These are phyloP conservation scores for Drosophila truncata DNA, from an alignment of 1,140 invertebrate species.

Conservation along the genomic window DNA sequence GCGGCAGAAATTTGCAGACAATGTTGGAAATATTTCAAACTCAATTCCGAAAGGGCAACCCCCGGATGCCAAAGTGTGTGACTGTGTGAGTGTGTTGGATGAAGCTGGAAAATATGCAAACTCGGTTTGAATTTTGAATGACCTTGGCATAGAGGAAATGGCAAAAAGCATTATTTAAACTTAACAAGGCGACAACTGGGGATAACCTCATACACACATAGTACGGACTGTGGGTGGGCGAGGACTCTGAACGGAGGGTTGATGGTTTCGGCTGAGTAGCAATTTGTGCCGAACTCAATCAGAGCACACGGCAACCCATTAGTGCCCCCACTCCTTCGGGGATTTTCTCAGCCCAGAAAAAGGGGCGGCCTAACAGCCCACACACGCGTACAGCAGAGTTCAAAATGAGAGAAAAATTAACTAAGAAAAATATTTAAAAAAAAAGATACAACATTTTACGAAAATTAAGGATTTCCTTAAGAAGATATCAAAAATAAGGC, in stretches of 20 bases:
- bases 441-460: no score
- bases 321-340: conserved; percentile 61
- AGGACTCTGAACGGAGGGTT: conserved; percentile 24
- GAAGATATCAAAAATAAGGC: no score
- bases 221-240: conserved; percentile 17
- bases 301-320: conserved; percentile 75
- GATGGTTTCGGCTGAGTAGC: conserved; percentile 48
- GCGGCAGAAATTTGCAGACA: conserved; percentile 77
- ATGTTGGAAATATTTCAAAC: conserved; percentile 70
- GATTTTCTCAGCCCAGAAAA: conserved; percentile 26
- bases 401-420: neutral
- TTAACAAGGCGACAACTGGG: conserved; percentile 80
- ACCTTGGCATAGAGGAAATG: conserved; percentile 83
- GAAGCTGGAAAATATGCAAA: conserved; percentile 47
- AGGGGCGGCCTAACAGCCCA: conserved; percentile 36
- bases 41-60: conserved; percentile 53
- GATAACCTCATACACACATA: conserved; percentile 12
- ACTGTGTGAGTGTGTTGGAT: conserved; percentile 24
- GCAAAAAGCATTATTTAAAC: conserved; percentile 82
- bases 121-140: conserved; percentile 84
- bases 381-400: conserved; percentile 8
- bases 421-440: no score
- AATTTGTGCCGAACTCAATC: conserved; percentile 76
- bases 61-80: conserved; percentile 25
- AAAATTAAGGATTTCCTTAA: no score